Percentiles rank a stretch among this genome's conserved stretches.
phyloP scores from a whole-genome alignment of 2,888 invertebrate genomes.

The Shargacucullia verbasci region DNA sequence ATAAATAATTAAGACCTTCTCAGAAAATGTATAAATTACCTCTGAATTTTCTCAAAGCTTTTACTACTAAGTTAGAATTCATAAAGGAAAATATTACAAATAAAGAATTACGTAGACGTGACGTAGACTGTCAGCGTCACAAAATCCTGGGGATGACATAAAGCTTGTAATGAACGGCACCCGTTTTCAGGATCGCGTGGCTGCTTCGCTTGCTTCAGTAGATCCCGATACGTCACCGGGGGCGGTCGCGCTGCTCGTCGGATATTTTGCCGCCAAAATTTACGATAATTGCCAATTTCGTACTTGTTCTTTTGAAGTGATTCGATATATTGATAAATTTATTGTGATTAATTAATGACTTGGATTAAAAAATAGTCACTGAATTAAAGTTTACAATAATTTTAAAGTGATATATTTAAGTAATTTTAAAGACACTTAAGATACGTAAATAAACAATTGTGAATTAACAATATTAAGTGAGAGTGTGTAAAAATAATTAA shows the following conservation, averaged over 20 bases:
- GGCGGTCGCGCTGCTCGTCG: conserved; percentile 50
- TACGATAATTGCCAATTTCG: conserved; percentile 48
- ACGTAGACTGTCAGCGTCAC: conserved; percentile 24
- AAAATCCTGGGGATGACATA: conserved; percentile 34
- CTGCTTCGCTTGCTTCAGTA: conserved; percentile 59
- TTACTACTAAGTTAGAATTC: too few species aligned
- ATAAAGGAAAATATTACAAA: conserved; percentile 2
- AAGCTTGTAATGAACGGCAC: conserved; percentile 35
- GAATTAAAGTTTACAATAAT: not conserved
- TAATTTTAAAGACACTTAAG: not conserved
- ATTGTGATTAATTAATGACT: not conserved
- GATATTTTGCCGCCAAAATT: conserved; percentile 69
- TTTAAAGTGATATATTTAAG: not conserved
- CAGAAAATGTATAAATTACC: not conserved
- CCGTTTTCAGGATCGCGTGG: conserved; percentile 16
- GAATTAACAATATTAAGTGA: not conserved
- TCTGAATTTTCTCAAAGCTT: conserved; percentile 5
- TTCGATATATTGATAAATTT: conserved; percentile 2
- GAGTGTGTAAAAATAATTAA: not conserved
- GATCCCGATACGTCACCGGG: conserved; percentile 41
- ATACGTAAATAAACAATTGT: conserved; percentile 4
- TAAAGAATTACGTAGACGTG: conserved; percentile 13
- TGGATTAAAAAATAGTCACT: not conserved
- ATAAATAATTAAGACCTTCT: conserved; percentile 7
- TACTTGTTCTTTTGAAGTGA: not conserved